phyloP scores from a whole-genome alignment of 2,113 vertebrate species.

The Ophthalmotilapia sp. region DNA sequence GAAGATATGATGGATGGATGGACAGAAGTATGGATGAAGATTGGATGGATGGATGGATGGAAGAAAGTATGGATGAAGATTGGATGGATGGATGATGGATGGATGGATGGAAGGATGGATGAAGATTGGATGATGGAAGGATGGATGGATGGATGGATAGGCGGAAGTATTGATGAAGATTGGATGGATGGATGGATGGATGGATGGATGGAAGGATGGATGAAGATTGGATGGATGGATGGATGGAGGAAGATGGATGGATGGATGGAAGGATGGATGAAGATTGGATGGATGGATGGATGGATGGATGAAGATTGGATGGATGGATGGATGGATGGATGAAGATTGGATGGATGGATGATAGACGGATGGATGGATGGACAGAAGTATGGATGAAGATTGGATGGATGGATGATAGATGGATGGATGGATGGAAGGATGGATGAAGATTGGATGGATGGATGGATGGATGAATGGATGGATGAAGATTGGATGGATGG shows the following conservation, averaged over 20 bases:
- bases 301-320: too few species aligned
- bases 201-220: rapidly evolving
- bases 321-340: too few species aligned
- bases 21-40: too few species aligned
- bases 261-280: rapidly evolving
- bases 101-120: rapidly evolving
- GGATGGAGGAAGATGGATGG: too few species aligned
- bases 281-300: neutral
- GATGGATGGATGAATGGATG: rapidly evolving
- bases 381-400: neutral
- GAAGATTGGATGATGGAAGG: rapidly evolving
- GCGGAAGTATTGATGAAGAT: rapidly evolving
- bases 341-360: too few species aligned
- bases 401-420: too few species aligned
- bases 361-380: neutral
- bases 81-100: rapidly evolving
- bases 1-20: too few species aligned
- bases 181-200: too few species aligned
- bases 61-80: rapidly evolving
- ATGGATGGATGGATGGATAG: rapidly evolving
- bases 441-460: too few species aligned
- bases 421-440: rapidly evolving
- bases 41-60: rapidly evolving
- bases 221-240: too few species aligned
- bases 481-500: too few species aligned